These are phyloP conservation scores for Oedothorax gibbosus DNA, from an alignment of 1,140 invertebrate genomes.

Conservation along the genomic window DNA sequence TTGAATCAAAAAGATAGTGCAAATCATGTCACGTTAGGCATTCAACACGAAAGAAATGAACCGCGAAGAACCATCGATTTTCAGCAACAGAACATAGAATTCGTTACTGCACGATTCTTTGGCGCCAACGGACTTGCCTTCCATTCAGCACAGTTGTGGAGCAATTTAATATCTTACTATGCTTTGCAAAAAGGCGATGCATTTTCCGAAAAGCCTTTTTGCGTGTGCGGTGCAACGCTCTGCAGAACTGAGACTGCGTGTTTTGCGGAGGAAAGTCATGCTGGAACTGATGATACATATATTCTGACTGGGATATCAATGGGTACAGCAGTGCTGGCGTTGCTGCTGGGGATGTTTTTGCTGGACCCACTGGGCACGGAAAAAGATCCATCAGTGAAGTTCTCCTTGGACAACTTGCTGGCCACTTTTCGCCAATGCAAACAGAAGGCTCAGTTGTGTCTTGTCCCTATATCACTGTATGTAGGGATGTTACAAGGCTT, in stretches of 20 bases:
- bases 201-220: background rate
- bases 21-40: background rate
- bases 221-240: background rate
- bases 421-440: slow-evolving; percentile 6
- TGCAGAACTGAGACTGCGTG: background rate
- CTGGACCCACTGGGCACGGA: background rate
- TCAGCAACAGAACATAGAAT: background rate
- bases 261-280: background rate
- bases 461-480: slow-evolving; percentile 1
- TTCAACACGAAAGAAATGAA: background rate
- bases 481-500: slow-evolving; percentile 32
- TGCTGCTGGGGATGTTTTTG: background rate
- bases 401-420: background rate
- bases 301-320: slow-evolving; percentile 2
- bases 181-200: background rate
- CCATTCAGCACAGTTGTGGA: slow-evolving; percentile 15
- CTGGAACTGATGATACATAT: background rate
- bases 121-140: slow-evolving; percentile 2
- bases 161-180: slow-evolving; percentile 19
- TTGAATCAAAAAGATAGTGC: background rate
- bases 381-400: background rate
- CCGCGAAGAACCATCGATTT: background rate
- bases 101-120: background rate
- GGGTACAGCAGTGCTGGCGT: background rate
- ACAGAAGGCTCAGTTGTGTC: background rate